Conservation (phyloP, 1,140 invertebrate genomes). For the Campoletis sonorensis region DNA sequence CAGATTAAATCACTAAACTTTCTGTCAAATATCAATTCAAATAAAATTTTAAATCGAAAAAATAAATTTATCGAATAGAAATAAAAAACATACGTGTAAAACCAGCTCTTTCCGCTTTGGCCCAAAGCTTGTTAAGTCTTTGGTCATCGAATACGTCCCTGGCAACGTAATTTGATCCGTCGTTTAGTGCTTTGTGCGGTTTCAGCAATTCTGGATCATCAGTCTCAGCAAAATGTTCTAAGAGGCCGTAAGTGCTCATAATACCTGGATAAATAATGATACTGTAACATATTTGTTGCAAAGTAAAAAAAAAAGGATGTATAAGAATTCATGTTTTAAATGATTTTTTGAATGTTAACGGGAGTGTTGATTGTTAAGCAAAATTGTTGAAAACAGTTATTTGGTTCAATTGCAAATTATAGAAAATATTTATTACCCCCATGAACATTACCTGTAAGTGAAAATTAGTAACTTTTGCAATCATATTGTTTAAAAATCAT, state of each 20-base stretch:
- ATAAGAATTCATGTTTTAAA: too few species aligned
- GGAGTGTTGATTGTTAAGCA: too few species aligned
- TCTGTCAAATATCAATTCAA: not conserved
- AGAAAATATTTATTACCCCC: too few species aligned
- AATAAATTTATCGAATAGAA: not conserved
- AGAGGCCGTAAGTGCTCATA: conserved; percentile 88
- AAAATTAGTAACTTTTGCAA: not conserved
- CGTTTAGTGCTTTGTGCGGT: conserved; percentile 69
- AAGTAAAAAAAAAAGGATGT: too few species aligned
- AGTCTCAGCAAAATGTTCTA: conserved; percentile 88
- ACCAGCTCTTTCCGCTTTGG: conserved; percentile 90
- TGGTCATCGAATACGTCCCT: conserved; percentile 92
- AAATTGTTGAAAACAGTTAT: too few species aligned
- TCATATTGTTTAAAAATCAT: not conserved
- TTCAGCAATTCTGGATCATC: conserved; percentile 77
- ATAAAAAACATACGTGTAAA: conserved; percentile 80
- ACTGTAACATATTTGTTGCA: not conserved
- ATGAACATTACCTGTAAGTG: too few species aligned
- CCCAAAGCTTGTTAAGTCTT: conserved; percentile 93
- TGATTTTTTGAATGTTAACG: too few species aligned
- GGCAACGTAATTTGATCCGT: conserved; percentile 75
- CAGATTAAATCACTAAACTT: not conserved
- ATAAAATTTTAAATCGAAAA: not conserved
- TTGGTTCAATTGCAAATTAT: too few species aligned
- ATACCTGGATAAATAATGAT: conserved; percentile 77